Percentiles rank a stretch among this genome's conserved stretches.
phyloP scores from a whole-genome alignment of 2,888 invertebrate genomes.

The Hypena proboscidalis region DNA sequence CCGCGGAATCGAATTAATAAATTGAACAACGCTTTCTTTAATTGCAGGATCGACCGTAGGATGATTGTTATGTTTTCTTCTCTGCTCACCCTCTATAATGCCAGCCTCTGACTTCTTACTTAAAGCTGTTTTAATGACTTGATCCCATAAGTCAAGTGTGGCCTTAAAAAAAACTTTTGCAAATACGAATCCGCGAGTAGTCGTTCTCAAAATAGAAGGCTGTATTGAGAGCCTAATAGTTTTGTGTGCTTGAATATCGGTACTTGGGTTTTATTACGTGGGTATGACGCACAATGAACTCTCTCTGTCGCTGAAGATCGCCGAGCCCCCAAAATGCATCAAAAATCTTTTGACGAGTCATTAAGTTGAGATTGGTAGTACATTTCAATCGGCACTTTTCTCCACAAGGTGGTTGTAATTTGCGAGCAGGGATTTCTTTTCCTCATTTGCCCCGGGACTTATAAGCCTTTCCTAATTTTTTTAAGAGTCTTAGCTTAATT shows the following conservation, averaged over 20 bases:
- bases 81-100: slow-evolving; percentile 5
- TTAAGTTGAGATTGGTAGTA: slow-evolving; percentile 15
- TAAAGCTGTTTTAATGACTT: slow-evolving; percentile 15
- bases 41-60: slow-evolving; percentile 4
- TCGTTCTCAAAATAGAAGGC: not conserved
- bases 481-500: slow-evolving; percentile 11
- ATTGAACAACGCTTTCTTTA: slow-evolving; percentile 7
- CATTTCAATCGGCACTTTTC: slow-evolving; percentile 23
- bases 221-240: slow-evolving; percentile 1
- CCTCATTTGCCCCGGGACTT: slow-evolving; percentile 9
- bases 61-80: slow-evolving; percentile 16
- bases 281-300: not conserved
- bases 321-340: slow-evolving; percentile 1
- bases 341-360: slow-evolving; percentile 13
- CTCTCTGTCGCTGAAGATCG: slow-evolving; percentile 1
- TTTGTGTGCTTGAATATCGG: slow-evolving; percentile 1
- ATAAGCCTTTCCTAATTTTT: slow-evolving; percentile 13
- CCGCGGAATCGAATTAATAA: slow-evolving; percentile 5
- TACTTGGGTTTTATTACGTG: slow-evolving; percentile 7
- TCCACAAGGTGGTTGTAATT: slow-evolving; percentile 18
- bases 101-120: slow-evolving; percentile 10
- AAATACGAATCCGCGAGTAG: not conserved
- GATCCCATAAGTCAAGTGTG: slow-evolving; percentile 8
- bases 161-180: not conserved
- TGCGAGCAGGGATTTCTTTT: slow-evolving; percentile 11